Conservation (phyloP, 2,888 invertebrate genomes). For the Eucera pruinosa region DNA sequence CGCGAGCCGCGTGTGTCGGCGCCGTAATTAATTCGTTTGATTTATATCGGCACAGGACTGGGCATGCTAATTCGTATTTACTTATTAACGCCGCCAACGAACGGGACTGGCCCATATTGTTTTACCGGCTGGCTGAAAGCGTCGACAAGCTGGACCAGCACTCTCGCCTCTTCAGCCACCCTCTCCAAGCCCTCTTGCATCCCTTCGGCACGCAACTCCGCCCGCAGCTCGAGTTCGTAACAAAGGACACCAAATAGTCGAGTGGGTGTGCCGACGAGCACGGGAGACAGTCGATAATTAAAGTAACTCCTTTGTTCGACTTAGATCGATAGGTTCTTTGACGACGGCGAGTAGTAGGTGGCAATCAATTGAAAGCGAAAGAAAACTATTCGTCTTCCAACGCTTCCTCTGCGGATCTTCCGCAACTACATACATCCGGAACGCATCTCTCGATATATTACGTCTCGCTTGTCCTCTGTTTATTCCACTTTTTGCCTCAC, state of each 20-base stretch:
- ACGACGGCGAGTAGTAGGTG: conserved; percentile 52
- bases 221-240: conserved; percentile 60
- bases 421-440: not conserved
- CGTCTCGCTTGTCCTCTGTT: not conserved
- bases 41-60: conserved; percentile 77
- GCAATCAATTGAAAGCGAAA: conserved; percentile 57
- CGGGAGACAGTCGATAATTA: conserved; percentile 77
- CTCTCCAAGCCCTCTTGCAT: not conserved
- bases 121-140: conserved; percentile 63
- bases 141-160: conserved; percentile 52
- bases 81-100: conserved; percentile 77
- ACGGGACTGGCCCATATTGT: conserved; percentile 71
- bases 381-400: conserved; percentile 68
- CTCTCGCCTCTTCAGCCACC: conserved; percentile 12
- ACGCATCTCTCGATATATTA: conserved; percentile 32
- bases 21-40: conserved; percentile 81
- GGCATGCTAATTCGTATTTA: conserved; percentile 81
- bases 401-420: conserved; percentile 41
- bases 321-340: conserved; percentile 79
- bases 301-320: conserved; percentile 78
- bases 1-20: conserved; percentile 37
- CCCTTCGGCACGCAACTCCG: conserved; percentile 51
- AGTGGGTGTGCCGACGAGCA: conserved; percentile 66
- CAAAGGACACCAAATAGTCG: conserved; percentile 71
- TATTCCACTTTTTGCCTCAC: conserved; percentile 6